These are phyloP conservation scores for Oncorhynchus nerka DNA, from an alignment of 2,113 vertebrate genomes.

Conservation along the genomic window DNA sequence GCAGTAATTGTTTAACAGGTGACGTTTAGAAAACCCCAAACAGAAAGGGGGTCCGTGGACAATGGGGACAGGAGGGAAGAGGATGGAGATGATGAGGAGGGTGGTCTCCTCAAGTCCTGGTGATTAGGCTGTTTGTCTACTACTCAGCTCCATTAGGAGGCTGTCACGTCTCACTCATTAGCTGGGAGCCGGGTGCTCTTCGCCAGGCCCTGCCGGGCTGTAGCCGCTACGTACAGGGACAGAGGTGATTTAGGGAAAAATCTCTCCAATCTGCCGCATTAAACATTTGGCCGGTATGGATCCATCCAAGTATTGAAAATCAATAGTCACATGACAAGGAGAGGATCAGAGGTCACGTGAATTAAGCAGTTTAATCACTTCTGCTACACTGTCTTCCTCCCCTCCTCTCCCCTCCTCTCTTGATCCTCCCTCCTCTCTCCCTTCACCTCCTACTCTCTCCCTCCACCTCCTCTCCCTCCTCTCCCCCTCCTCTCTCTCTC, in stretches of 20 bases:
- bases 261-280: slow-evolving; percentile 2
- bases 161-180: background rate
- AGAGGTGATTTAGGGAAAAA: background rate
- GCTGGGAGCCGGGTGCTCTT: background rate
- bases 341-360: background rate
- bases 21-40: background rate
- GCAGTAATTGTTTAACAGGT: background rate
- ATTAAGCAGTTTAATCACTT: background rate
- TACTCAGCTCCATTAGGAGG: background rate
- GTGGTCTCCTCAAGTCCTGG: background rate
- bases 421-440: no score
- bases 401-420: background rate
- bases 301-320: background rate
- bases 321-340: slow-evolving; percentile 1
- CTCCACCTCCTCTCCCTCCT: no score
- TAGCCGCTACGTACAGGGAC: background rate
- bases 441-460: no score
- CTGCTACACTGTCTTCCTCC: background rate
- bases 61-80: background rate
- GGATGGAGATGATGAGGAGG: background rate
- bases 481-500: no score
- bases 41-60: background rate
- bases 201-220: background rate
- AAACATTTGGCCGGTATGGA: background rate
- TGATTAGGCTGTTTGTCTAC: background rate